These are phyloP conservation scores for Cyprinodon brontotheroides DNA, from an alignment of 2,113 vertebrate species.

Conservation along the genomic window DNA sequence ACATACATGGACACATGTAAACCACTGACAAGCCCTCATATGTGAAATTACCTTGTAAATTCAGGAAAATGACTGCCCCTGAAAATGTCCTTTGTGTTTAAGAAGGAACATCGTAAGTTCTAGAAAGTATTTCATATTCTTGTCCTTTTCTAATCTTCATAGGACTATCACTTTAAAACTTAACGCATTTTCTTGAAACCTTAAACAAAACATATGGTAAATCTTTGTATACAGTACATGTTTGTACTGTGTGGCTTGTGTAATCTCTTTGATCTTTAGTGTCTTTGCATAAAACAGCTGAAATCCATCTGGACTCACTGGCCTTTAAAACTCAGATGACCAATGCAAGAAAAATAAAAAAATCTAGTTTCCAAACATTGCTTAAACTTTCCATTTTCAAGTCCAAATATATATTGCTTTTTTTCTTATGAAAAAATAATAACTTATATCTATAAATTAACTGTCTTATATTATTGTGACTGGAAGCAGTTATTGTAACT, in stretches of 20 bases:
- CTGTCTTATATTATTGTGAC: neutral
- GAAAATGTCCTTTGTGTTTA: no score
- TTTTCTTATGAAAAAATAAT: neutral
- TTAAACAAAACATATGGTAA: neutral
- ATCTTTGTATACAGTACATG: neutral
- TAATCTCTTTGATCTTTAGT: neutral
- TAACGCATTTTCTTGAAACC: neutral
- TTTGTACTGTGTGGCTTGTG: conserved; percentile 6
- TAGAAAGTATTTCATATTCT: conserved; percentile 26
- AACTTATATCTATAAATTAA: neutral
- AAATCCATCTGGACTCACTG: conserved; percentile 23
- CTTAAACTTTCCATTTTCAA: neutral
- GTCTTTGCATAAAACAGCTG: conserved; percentile 40
- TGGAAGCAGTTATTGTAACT: conserved; percentile 1
- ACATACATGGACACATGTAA: neutral
- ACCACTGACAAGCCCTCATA: neutral
- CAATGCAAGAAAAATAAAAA: conserved; percentile 1
- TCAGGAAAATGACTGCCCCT: no score
- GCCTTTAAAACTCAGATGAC: conserved; percentile 27
- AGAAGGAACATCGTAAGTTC: neutral
- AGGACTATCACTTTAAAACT: neutral
- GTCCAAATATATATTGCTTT: neutral
- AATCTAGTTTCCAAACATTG: neutral
- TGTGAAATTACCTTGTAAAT: neutral
- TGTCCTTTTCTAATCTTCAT: neutral